phyloP scores from a whole-genome alignment of 2,888 invertebrate genomes.

The Caenorhabditis sp. region DNA sequence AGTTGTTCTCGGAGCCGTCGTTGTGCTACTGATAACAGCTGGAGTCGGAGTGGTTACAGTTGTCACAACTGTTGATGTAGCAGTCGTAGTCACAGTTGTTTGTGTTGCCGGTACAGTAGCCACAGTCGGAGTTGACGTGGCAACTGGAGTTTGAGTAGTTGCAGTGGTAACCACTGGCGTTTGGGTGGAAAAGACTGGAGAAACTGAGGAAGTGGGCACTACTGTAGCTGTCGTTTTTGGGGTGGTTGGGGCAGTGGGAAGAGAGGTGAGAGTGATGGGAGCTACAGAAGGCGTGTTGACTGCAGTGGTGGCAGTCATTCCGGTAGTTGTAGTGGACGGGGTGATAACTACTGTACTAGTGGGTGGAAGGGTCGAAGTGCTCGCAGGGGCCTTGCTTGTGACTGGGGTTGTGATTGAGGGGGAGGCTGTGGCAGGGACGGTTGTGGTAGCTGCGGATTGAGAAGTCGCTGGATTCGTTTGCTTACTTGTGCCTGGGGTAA shows the following conservation, averaged over 20 bases:
- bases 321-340: not conserved
- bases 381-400: too few relatives aligned
- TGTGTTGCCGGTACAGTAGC: not conserved
- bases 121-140: not conserved
- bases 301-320: not conserved
- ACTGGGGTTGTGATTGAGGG: too few relatives aligned
- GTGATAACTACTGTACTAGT: not conserved
- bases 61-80: not conserved
- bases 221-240: not conserved
- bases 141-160: not conserved
- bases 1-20: constrained; percentile 10
- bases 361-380: too few relatives aligned
- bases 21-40: constrained; percentile 6
- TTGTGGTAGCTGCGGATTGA: constrained; percentile 9
- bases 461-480: constrained; percentile 6
- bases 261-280: too few relatives aligned
- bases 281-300: constrained; percentile 1
- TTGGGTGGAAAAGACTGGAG: not conserved
- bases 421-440: too few relatives aligned
- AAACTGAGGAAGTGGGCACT: constrained; percentile 30
- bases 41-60: not conserved
- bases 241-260: constrained; percentile 1
- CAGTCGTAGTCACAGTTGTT: not conserved
- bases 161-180: not conserved
- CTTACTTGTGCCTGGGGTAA: constrained; percentile 43